These are phyloP conservation scores for Drosophila nr. medialis DNA, from an alignment of 2,888 invertebrate genomes.

Conservation along the genomic window DNA sequence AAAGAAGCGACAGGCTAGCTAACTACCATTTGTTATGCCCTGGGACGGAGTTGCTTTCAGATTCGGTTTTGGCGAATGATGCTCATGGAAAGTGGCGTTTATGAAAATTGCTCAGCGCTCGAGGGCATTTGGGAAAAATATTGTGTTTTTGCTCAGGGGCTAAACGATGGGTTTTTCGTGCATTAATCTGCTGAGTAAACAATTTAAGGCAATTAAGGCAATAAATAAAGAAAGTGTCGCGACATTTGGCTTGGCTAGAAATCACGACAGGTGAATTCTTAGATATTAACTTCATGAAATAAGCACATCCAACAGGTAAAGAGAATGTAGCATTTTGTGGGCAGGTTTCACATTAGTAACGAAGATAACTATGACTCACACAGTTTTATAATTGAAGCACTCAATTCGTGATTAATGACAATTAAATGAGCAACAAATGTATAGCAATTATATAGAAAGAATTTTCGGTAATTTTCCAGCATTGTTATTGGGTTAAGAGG, in stretches of 20 bases:
- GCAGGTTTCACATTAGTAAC: conserved; percentile 16
- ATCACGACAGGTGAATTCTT: conserved; percentile 30
- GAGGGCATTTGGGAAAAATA: conserved; percentile 29
- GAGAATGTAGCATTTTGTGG: not conserved
- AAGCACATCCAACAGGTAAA: not conserved
- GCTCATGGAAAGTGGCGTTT: conserved; percentile 67
- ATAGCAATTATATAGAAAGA: conserved; percentile 35
- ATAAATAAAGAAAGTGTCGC: conserved; percentile 58
- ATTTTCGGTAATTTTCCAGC: conserved; percentile 41
- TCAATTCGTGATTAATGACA: conserved; percentile 54
- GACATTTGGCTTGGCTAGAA: conserved; percentile 8
- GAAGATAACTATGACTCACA: conserved; percentile 3
- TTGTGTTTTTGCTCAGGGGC: conserved; percentile 9
- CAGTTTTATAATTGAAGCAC: conserved; percentile 15
- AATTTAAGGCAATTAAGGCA: conserved; percentile 49
- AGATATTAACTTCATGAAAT: not conserved
- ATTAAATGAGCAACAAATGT: conserved; percentile 37
- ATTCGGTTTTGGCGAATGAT: conserved; percentile 58
- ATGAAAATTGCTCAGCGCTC: conserved; percentile 62
- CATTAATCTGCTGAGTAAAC: conserved; percentile 29
- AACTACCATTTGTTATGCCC: conserved; percentile 29
- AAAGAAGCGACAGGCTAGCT: conserved; percentile 5
- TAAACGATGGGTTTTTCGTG: conserved; percentile 56
- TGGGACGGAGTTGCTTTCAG: conserved; percentile 42
- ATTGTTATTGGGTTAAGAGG: conserved; percentile 36